Percentiles rank a stretch among this genome's conserved stretches.
phyloP scores from a whole-genome alignment of 2,888 invertebrate species.

The Neoscelio sp. region DNA sequence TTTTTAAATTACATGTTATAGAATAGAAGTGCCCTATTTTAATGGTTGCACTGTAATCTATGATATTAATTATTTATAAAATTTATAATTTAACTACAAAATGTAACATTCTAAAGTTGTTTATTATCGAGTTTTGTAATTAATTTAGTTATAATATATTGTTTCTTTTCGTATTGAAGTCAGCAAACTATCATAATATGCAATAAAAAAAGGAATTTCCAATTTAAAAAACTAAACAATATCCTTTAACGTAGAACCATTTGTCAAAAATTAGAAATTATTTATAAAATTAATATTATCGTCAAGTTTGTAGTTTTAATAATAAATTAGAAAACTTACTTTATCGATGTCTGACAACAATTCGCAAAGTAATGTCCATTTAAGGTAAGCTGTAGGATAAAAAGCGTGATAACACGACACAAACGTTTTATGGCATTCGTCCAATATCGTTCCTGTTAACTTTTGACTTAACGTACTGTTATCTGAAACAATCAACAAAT shows the following conservation, averaged over 20 bases:
- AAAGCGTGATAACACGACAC: constrained; percentile 97
- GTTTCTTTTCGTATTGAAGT: no score
- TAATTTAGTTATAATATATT: no score
- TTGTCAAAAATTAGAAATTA: neutral
- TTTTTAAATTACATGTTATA: no score
- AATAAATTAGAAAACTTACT: constrained; percentile 82
- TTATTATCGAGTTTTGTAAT: no score
- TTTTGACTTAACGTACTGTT: constrained; percentile 77
- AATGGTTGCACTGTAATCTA: no score
- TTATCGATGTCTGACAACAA: constrained; percentile 89
- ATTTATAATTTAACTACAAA: neutral
- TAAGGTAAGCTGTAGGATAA: constrained; percentile 96
- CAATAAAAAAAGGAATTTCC: no score
- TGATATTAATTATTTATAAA: neutral
- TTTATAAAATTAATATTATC: no score
- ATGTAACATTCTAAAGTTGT: no score
- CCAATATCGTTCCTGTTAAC: constrained; percentile 90
- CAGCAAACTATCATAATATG: no score
- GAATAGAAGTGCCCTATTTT: no score
- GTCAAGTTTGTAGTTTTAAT: no score
- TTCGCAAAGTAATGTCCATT: constrained; percentile 96
- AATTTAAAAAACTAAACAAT: no score
- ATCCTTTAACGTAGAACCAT: neutral
- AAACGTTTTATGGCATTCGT: constrained; percentile 96
- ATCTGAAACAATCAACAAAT: constrained; percentile 6